A percentile compares a stretch with the other conserved stretches of the same genome.
phyloP scores from a whole-genome alignment of 2,888 invertebrate genomes.

The Perithous albicinctus region DNA sequence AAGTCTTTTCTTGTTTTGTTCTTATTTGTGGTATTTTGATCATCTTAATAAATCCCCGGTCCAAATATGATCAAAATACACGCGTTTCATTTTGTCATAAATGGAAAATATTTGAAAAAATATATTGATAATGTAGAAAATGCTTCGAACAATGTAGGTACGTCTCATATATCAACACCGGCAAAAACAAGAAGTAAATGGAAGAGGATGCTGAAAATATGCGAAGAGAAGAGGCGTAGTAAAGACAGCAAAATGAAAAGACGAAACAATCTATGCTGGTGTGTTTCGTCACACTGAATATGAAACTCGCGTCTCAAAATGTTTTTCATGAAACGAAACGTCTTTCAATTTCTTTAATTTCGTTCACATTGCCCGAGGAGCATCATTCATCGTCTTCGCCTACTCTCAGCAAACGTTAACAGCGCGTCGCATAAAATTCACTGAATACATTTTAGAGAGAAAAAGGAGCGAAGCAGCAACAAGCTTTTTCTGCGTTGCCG shows the following conservation, averaged over 20 bases:
- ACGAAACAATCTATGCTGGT: constrained; percentile 5
- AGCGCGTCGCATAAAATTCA: constrained; percentile 36
- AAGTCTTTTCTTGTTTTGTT: too few relatives aligned
- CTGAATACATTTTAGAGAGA: constrained; percentile 12
- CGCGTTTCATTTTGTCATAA: too few relatives aligned
- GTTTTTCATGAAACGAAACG: constrained; percentile 22
- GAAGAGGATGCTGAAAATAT: too few relatives aligned
- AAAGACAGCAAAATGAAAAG: background rate
- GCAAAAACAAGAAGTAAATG: background rate
- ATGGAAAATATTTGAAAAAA: too few relatives aligned
- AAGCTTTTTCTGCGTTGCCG: background rate
- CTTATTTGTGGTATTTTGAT: too few relatives aligned
- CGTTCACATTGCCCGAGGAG: constrained; percentile 23
- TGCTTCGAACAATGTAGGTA: background rate
- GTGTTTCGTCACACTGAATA: background rate
- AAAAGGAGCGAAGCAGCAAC: background rate
- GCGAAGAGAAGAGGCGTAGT: background rate
- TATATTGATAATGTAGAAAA: too few relatives aligned
- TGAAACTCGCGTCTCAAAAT: background rate
- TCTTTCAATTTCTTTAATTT: constrained; percentile 32
- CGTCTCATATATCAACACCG: background rate
- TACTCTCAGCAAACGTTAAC: constrained; percentile 7
- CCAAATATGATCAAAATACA: too few relatives aligned
- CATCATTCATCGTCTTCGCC: constrained; percentile 40
- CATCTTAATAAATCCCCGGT: background rate